These are phyloP conservation scores for Nomada hirtipes DNA, from an alignment of 2,888 invertebrate species.

Conservation along the genomic window DNA sequence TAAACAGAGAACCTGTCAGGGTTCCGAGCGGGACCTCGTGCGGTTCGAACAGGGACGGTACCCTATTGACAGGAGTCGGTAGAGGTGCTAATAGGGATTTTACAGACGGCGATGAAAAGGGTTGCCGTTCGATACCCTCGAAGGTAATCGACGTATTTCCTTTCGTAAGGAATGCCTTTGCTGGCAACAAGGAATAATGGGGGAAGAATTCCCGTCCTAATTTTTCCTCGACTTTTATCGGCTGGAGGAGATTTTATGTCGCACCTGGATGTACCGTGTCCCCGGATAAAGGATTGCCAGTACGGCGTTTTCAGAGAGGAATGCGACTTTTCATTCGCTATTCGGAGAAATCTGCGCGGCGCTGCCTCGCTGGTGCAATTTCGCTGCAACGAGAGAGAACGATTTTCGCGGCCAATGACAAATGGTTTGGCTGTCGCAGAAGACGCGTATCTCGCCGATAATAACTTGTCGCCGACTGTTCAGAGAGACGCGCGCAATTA, in stretches of 20 bases:
- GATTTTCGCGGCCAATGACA: conserved; percentile 49
- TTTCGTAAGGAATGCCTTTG: not conserved
- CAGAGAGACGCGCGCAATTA: conserved; percentile 65
- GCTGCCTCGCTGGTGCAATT: not conserved
- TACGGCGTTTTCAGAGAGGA: not conserved
- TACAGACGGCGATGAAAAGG: conserved; percentile 13
- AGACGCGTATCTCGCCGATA: conserved; percentile 63
- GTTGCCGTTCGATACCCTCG: not conserved
- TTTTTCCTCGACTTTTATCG: not conserved
- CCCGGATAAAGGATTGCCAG: no score
- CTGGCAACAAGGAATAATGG: not conserved
- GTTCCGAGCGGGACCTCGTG: conserved; percentile 1
- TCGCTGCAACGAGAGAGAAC: conserved; percentile 29
- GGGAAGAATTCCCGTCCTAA: no score
- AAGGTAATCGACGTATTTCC: not conserved
- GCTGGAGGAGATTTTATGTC: no score
- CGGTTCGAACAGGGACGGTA: conserved; percentile 7
- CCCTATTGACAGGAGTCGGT: not conserved
- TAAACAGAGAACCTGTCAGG: conserved; percentile 56
- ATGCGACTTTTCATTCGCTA: conserved; percentile 5
- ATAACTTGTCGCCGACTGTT: conserved; percentile 62
- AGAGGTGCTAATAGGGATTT: conserved; percentile 41
- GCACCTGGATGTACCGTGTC: no score
- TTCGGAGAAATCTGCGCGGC: conserved; percentile 10
- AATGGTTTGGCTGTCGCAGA: conserved; percentile 49